phyloP scores from a whole-genome alignment of 2,797 vertebrate genomes.

The Anableps anableps region DNA sequence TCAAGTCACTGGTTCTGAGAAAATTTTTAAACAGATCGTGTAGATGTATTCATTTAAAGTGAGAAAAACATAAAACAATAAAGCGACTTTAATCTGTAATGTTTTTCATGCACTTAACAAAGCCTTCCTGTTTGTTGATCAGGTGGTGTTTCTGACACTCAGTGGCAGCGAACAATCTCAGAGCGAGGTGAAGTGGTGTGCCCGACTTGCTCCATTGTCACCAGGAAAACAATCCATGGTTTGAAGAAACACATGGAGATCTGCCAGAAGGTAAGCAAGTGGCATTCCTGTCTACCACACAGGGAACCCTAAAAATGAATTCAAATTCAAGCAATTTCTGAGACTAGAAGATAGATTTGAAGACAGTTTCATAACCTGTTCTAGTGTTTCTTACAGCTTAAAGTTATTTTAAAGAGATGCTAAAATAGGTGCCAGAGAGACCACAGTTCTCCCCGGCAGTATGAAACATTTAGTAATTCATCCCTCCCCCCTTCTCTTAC shows the following conservation, averaged over 20 bases:
- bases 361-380: not conserved
- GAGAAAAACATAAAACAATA: not conserved
- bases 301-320: not conserved
- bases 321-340: not conserved
- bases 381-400: too few relatives aligned
- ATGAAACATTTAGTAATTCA: not conserved
- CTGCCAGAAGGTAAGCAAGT: constrained; percentile 91
- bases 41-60: not conserved
- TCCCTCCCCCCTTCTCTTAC: too few relatives aligned
- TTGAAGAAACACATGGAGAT: constrained; percentile 99
- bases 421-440: too few relatives aligned
- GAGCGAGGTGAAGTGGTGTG: constrained; percentile 92
- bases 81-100: not conserved
- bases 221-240: constrained; percentile 92
- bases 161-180: constrained; percentile 89
- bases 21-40: not conserved
- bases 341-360: not conserved
- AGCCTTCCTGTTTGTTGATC: constrained; percentile 12
- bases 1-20: not conserved
- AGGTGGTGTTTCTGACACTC: constrained; percentile 81
- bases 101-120: not conserved
- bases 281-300: constrained; percentile 2
- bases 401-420: too few relatives aligned
- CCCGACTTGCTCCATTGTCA: constrained; percentile 91
- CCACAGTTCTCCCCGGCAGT: not conserved